These are phyloP conservation scores for Leptonema lineaticorne DNA, from an alignment of 1,140 invertebrate species.

Conservation along the genomic window DNA sequence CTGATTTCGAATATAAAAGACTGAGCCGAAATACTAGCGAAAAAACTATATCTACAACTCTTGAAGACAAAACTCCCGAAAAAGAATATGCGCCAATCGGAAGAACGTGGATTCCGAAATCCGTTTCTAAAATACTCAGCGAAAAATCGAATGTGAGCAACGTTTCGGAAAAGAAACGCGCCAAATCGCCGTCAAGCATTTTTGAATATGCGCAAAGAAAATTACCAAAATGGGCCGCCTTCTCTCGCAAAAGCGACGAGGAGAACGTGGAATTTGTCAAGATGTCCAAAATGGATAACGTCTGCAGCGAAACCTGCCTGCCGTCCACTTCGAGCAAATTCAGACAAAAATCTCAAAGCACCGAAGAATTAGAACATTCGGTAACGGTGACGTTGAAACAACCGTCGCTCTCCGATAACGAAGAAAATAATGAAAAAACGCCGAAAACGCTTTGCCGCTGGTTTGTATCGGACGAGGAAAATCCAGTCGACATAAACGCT, in stretches of 20 bases:
- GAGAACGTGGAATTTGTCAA: neutral
- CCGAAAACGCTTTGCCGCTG: slow-evolving; percentile 17
- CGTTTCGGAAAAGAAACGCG: slow-evolving; percentile 25
- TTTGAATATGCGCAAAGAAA: slow-evolving; percentile 34
- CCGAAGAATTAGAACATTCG: neutral
- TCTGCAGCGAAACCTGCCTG: neutral
- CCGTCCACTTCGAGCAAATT: neutral
- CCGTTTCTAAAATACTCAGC: slow-evolving; percentile 32
- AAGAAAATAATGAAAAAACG: slow-evolving; percentile 2
- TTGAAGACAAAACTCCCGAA: slow-evolving; percentile 14
- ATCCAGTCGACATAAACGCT: neutral
- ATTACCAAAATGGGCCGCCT: slow-evolving; percentile 32
- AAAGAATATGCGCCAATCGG: slow-evolving; percentile 23
- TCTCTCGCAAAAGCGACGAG: slow-evolving; percentile 32
- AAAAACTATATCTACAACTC: slow-evolving; percentile 20
- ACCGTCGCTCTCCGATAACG: slow-evolving; percentile 2
- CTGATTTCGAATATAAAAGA: neutral
- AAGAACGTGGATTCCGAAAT: slow-evolving; percentile 32
- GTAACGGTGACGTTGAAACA: neutral
- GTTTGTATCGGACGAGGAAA: slow-evolving; percentile 16
- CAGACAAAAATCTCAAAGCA: neutral
- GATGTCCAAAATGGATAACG: neutral
- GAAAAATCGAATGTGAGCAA: slow-evolving; percentile 3
- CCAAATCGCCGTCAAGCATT: slow-evolving; percentile 34
- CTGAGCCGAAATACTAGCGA: slow-evolving; percentile 1